These are phyloP conservation scores for Philhelius pedissequus DNA, from an alignment of 2,888 invertebrate genomes.

Conservation along the genomic window DNA sequence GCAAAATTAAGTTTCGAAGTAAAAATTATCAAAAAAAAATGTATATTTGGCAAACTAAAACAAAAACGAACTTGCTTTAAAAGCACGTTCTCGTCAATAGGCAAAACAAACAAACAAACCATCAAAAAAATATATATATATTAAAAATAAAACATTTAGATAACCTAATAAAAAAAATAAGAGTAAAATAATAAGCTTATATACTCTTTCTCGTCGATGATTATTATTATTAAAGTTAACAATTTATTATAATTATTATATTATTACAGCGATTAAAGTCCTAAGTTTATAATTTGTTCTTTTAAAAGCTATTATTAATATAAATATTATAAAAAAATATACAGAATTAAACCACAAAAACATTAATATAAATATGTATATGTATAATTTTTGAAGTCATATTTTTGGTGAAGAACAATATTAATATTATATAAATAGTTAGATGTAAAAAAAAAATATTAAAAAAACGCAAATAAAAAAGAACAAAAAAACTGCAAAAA, in stretches of 20 bases:
- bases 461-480: conserved; percentile 52
- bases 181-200: conserved; percentile 46
- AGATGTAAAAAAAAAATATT: conserved; percentile 63
- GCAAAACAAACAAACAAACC: conserved; percentile 69
- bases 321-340: conserved; percentile 58
- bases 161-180: conserved; percentile 34
- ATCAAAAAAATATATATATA: background rate
- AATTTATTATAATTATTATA: conserved; percentile 56
- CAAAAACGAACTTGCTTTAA: conserved; percentile 37
- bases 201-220: conserved; percentile 59
- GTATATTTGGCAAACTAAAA: conserved; percentile 49
- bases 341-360: conserved; percentile 36
- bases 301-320: conserved; percentile 69
- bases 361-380: conserved; percentile 36
- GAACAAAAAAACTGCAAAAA: conserved; percentile 60
- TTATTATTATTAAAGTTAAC: conserved; percentile 54
- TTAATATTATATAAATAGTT: conserved; percentile 58
- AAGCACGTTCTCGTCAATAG: conserved; percentile 38
- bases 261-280: conserved; percentile 51
- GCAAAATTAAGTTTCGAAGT: conserved; percentile 43
- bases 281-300: conserved; percentile 57
- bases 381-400: conserved; percentile 66
- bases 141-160: conserved; percentile 43
- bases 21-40: background rate
- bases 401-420: conserved; percentile 68